Evolutionary conservation across 2,888 invertebrate species (phyloP), one percentile per base, ranked within the genome.

Genomic region (Aphodius sticticus): DNA sequence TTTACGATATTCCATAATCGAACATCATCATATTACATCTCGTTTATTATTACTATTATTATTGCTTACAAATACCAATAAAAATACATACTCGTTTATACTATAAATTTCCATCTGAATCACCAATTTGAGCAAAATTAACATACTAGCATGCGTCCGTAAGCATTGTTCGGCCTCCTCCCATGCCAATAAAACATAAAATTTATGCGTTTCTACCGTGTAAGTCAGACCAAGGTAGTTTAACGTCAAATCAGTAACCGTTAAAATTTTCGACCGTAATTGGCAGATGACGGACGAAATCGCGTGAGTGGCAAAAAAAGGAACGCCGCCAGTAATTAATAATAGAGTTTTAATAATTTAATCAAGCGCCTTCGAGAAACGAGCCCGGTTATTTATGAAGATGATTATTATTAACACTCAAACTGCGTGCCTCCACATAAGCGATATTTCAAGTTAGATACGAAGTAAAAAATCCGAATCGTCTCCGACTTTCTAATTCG

Each of bases 321-420:
- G 35, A 35, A 74, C 74, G 16, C 74, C 74, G 74, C n/a, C 36
- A 36, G 74, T 74, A 74, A 74, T 74, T 74, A 74, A 74, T 74
- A 36, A 37, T 37, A 37, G 74, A 74, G 74, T 74, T 74, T 74
- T 74, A 74, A 74, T 74, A 74, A 74, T 74, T 74, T 74, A 74
- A 74, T 74, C 74, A 74, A 36, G 35, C 74, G 36, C n/a, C 35
- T 15, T 26, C 71, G 26, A 35, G 74, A 36, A 35, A 37, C 74
- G 74, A 74, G 74, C 74, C 37, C 37, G 36, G 36, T 74, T 74
- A 74, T 74, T 74, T 74, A 74, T 74, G 74, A 74, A 74, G 74
- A 74, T 74, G 74, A 74, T 74, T 74, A 74, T 74, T 74, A 74
- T 35, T n/a, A 74, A 74, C 74, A 74, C 35, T 74, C 74, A 74